Percentiles rank a stretch among this genome's conserved stretches.
These are phyloP conservation scores for Enteromius trimaculatus DNA, from an alignment of 2,797 vertebrate genomes.

Conservation along the genomic window DNA sequence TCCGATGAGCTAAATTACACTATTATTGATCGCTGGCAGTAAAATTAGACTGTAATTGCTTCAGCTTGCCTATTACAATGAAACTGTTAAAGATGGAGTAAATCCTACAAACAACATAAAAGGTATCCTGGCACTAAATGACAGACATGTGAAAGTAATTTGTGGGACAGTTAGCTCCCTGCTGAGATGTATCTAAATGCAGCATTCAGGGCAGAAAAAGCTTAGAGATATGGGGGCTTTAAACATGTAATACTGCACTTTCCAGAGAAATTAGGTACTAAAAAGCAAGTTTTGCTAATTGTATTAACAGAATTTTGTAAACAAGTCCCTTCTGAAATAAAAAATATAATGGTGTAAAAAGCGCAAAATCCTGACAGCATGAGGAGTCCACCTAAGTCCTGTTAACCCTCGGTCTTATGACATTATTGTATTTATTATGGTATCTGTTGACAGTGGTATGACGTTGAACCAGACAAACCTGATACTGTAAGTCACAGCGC, in stretches of 20 bases:
- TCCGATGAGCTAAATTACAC: slow-evolving; percentile 68
- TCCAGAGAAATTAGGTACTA: background rate
- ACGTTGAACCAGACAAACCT: slow-evolving; percentile 29
- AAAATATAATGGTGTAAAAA: background rate
- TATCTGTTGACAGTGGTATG: slow-evolving; percentile 18
- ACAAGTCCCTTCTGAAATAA: background rate
- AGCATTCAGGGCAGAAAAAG: slow-evolving; percentile 13
- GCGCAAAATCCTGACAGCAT: background rate
- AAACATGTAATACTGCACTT: background rate
- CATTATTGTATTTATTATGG: slow-evolving; percentile 20
- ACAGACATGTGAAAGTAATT: slow-evolving; percentile 57
- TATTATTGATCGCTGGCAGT: slow-evolving; percentile 71
- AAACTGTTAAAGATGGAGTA: slow-evolving; percentile 68
- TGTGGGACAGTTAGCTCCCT: slow-evolving; percentile 26
- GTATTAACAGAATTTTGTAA: background rate
- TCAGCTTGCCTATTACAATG: slow-evolving; percentile 55
- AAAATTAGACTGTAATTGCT: slow-evolving; percentile 71
- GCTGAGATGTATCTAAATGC: slow-evolving; percentile 17
- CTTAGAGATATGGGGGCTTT: background rate
- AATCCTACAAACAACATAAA: slow-evolving; percentile 54
- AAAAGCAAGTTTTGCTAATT: background rate
- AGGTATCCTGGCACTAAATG: slow-evolving; percentile 54
- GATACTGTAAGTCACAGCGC: background rate
- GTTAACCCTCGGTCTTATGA: background rate
- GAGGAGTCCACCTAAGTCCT: background rate